A percentile compares a stretch with the other conserved stretches of the same genome.
These are phyloP conservation scores for Lamellibrachia satsuma DNA, from an alignment of 2,888 invertebrate genomes.

Conservation along the genomic window DNA sequence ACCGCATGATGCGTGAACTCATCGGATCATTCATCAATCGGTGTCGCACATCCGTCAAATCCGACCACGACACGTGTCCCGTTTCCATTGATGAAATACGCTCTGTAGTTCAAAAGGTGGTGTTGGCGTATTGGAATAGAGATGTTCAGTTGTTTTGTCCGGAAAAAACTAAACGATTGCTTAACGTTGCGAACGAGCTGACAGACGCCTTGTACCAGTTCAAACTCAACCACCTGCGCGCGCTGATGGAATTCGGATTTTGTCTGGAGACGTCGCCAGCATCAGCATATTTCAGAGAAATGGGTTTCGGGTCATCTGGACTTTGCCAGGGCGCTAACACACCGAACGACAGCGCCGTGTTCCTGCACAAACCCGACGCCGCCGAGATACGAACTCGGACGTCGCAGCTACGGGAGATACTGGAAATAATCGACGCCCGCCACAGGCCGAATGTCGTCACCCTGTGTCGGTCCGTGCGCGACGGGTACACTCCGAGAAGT, in stretches of 20 bases:
- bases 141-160: neutral
- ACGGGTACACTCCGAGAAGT: too few relatives aligned
- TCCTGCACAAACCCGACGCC: too few relatives aligned
- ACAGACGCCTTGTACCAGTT: neutral
- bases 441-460: too few relatives aligned
- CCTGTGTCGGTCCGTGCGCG: too few relatives aligned
- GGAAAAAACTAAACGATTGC: neutral
- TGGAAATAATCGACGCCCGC: too few relatives aligned
- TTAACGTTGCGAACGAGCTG: neutral
- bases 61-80: neutral
- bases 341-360: too few relatives aligned
- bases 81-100: neutral
- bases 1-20: conserved; percentile 17
- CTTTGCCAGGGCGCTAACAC: too few relatives aligned
- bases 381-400: too few relatives aligned
- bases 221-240: neutral
- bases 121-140: neutral
- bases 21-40: neutral
- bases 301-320: fast-evolving
- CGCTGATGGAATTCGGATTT: neutral
- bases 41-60: neutral
- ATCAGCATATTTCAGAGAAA: neutral
- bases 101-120: neutral
- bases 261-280: neutral
- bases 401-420: too few relatives aligned